These are phyloP conservation scores for Drosophila erecta DNA, from an alignment of 1,140 invertebrate species.

Conservation along the genomic window DNA sequence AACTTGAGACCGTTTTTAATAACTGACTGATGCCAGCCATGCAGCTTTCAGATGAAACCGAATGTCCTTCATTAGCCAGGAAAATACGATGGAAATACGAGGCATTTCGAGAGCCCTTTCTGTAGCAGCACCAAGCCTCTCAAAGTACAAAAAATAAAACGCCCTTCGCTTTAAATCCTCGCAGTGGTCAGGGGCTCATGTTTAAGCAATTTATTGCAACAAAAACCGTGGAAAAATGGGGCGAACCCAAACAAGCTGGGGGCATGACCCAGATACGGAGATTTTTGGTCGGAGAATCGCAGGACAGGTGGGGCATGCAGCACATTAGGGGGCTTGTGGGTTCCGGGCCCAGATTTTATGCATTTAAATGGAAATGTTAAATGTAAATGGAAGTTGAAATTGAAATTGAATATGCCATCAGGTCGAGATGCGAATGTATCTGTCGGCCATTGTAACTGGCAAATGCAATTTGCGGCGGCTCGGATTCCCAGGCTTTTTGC, in stretches of 20 bases:
- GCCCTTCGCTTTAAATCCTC: not conserved
- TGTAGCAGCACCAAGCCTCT: not conserved
- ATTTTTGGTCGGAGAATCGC: not conserved
- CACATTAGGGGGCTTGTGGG: conserved; percentile 3
- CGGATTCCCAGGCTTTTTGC: not conserved
- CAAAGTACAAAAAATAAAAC: too few species aligned
- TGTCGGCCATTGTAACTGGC: conserved; percentile 14
- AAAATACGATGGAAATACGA: not conserved
- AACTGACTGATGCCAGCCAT: too few species aligned
- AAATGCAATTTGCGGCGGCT: conserved; percentile 22
- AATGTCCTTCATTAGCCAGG: too few species aligned
- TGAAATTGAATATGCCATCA: conserved; percentile 29
- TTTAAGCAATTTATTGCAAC: conserved; percentile 18
- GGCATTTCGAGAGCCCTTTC: not conserved
- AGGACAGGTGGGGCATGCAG: conserved; percentile 4
- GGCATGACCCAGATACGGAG: conserved; percentile 21
- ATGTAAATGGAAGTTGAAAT: conserved; percentile 25
- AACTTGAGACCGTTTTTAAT: too few species aligned
- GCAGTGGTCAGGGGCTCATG: conserved; percentile 2
- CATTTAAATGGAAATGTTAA: conserved; percentile 28
- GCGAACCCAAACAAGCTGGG: conserved; percentile 3
- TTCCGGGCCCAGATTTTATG: conserved; percentile 11
- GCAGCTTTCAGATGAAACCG: too few species aligned
- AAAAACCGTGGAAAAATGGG: conserved; percentile 7
- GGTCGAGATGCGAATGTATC: conserved; percentile 5